Conservation (phyloP, 2,888 invertebrate species). For the Himalopsyche japonica region DNA sequence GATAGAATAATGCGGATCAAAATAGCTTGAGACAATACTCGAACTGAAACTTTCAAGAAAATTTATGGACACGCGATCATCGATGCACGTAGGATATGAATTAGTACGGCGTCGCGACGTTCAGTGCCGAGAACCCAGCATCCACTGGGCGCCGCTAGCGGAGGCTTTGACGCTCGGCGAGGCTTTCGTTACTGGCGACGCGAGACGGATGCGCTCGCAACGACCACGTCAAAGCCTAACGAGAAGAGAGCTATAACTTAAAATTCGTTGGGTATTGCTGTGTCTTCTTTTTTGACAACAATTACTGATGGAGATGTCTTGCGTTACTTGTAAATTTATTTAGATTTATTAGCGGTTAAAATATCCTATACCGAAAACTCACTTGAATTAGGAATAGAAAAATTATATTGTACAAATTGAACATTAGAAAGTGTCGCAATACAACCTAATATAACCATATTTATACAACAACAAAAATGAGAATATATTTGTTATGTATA, state of each 20-base stretch:
- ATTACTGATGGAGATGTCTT: no score
- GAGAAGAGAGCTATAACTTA: neutral
- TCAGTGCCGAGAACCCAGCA: conserved; percentile 4
- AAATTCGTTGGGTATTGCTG: neutral
- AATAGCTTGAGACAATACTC: neutral
- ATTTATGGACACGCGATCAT: neutral
- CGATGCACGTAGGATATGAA: neutral
- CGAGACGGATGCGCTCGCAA: conserved; percentile 5
- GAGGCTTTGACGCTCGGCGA: neutral
- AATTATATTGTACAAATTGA: no score
- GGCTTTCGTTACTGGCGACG: neutral
- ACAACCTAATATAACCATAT: no score
- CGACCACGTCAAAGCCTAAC: conserved; percentile 2
- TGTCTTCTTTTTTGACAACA: no score
- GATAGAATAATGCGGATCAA: neutral
- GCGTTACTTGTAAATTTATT: no score
- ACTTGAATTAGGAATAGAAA: no score
- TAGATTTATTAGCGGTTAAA: no score
- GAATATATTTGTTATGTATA: no score
- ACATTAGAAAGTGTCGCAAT: no score
- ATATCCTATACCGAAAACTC: no score
- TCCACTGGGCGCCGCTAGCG: conserved; percentile 6
- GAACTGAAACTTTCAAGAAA: neutral
- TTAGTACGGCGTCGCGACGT: neutral
- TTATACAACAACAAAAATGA: no score